Conservation (phyloP, 2,797 vertebrate genomes). For the Artibeus lituratus region DNA sequence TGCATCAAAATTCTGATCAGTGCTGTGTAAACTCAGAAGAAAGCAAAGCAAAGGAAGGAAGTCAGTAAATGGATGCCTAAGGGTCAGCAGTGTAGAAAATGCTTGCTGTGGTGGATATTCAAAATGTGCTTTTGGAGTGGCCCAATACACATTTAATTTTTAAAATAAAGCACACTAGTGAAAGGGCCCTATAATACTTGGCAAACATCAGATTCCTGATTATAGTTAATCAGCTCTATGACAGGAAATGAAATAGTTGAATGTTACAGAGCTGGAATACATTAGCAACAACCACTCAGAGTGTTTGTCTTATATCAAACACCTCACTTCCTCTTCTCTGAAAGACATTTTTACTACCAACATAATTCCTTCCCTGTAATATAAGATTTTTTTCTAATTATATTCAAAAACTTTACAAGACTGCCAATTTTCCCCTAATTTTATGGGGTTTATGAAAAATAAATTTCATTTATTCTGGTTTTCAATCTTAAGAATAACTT, state of each 20-base stretch:
- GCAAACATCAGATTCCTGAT: conserved; percentile 12
- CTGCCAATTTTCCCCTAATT: background rate
- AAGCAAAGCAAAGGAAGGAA: background rate
- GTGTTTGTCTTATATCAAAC: background rate
- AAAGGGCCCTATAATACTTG: background rate
- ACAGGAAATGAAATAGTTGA: background rate
- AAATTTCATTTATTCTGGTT: background rate
- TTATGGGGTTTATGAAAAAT: background rate
- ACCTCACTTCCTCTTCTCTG: background rate
- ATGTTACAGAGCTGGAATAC: background rate
- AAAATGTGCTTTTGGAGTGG: background rate
- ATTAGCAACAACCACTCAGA: background rate
- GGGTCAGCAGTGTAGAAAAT: background rate
- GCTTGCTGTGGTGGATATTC: background rate
- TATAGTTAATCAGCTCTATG: background rate
- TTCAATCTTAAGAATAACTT: background rate
- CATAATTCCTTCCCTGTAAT: background rate
- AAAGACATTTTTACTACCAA: background rate
- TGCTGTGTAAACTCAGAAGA: background rate
- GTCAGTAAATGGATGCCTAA: background rate
- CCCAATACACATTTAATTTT: background rate
- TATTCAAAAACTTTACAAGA: background rate
- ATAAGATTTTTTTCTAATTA: background rate
- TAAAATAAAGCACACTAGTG: background rate
- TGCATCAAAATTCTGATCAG: background rate